A percentile compares a stretch with the other conserved stretches of the same genome.
Evolutionary conservation across 1,140 invertebrate genomes (phyloP).

Genomic region (Neodiprion pinetum): DNA sequence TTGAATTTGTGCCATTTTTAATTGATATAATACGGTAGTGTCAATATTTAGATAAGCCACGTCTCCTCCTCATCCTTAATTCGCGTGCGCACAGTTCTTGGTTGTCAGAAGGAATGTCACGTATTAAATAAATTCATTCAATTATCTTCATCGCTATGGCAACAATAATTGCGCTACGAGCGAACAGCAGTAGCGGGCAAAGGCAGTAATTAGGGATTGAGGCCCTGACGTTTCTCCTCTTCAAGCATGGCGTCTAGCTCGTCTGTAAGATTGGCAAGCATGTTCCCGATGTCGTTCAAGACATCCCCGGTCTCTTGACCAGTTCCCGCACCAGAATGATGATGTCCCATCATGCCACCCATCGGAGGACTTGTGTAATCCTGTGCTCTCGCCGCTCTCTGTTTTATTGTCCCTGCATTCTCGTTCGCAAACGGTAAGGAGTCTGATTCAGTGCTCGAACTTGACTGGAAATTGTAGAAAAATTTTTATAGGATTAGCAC

Average conservation of each 20-base stretch:
- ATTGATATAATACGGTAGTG: no score
- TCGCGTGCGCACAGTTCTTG: no score
- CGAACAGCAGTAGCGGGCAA: constrained; percentile 15
- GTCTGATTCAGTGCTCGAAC: constrained; percentile 94
- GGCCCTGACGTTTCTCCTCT: constrained; percentile 84
- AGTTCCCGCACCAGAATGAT: constrained; percentile 23
- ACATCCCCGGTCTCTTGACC: constrained; percentile 82
- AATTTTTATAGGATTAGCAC: background rate
- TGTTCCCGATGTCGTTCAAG: constrained; percentile 95
- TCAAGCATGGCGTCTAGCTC: constrained; percentile 94
- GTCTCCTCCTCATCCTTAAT: no score
- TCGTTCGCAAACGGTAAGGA: constrained; percentile 98
- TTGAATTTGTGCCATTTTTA: no score
- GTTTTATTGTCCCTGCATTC: constrained; percentile 97
- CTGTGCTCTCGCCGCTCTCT: constrained; percentile 66
- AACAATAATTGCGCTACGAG: background rate
- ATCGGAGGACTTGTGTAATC: constrained; percentile 57
- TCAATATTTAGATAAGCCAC: no score
- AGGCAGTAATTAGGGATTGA: constrained; percentile 60
- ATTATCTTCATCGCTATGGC: background rate
- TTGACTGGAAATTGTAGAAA: constrained; percentile 72
- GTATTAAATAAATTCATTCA: constrained; percentile 39
- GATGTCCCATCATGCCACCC: constrained; percentile 36
- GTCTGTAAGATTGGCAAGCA: constrained; percentile 92
- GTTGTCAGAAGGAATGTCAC: constrained; percentile 12